These are phyloP conservation scores for Triplophysa rosa DNA, from an alignment of 2,113 vertebrate species.

Conservation along the genomic window DNA sequence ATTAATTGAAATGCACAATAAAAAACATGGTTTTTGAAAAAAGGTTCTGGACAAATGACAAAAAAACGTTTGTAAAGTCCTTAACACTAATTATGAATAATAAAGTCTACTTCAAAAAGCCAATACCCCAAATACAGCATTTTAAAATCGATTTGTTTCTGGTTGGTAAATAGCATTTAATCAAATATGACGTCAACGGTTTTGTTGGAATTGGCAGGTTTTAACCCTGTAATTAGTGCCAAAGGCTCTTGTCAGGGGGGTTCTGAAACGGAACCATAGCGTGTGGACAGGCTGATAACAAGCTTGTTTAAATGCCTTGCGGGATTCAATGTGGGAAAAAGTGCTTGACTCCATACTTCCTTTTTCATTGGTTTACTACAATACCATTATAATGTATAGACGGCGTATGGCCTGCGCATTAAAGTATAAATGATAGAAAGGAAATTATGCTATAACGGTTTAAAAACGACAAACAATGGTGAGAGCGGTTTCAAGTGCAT, in stretches of 20 bases:
- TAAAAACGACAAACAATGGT: conserved; percentile 30
- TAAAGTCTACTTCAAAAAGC: too few relatives aligned
- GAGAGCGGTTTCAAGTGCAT: background rate
- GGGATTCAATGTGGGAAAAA: conserved; percentile 11
- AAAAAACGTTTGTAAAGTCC: too few relatives aligned
- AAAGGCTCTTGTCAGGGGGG: background rate
- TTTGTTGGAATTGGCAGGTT: conserved; percentile 16
- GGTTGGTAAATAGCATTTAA: background rate
- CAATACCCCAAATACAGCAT: too few relatives aligned
- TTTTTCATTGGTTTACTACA: conserved; percentile 41
- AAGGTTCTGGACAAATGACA: too few relatives aligned
- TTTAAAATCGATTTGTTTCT: background rate
- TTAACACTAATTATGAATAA: too few relatives aligned
- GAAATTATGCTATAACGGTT: conserved; percentile 40
- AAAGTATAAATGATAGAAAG: conserved; percentile 34
- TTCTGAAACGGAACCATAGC: conserved; percentile 23
- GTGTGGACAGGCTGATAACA: conserved; percentile 36
- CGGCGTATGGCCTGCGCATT: background rate
- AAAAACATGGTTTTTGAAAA: too few relatives aligned
- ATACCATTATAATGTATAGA: conserved; percentile 42
- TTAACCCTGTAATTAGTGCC: conserved; percentile 35
- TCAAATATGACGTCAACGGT: background rate
- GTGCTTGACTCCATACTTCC: conserved; percentile 51
- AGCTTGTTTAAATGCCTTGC: background rate
- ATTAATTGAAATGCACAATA: too few relatives aligned